Percentiles rank a stretch among this genome's conserved stretches.
Conservation (phyloP, 2,888 invertebrate genomes). For the Sarcophaga subvicina region DNA sequence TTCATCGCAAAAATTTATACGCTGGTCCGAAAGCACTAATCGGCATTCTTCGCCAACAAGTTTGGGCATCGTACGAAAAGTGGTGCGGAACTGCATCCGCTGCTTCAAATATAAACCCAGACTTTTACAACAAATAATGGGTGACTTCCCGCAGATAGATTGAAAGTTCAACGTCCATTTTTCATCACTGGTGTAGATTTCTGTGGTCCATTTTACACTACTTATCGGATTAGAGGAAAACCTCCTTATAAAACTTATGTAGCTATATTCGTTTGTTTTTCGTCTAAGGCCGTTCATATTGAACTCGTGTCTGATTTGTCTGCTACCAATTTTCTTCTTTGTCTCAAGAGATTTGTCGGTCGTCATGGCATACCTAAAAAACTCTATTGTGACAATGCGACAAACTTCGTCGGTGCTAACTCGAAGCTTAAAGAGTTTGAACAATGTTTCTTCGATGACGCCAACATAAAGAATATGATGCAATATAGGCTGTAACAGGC, state of each 20-base stretch:
- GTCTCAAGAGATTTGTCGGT: no score
- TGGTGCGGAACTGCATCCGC: slow-evolving; percentile 54
- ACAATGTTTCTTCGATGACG: no score
- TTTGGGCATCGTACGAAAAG: slow-evolving; percentile 54
- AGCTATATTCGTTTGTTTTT: slow-evolving; percentile 59
- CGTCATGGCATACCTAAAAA: no score
- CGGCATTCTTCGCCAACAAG: slow-evolving; percentile 60
- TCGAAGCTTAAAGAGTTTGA: no score
- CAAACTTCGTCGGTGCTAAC: no score
- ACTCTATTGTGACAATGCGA: no score
- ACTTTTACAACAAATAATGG: slow-evolving; percentile 62
- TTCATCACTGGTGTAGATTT: slow-evolving; percentile 34
- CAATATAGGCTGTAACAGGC: slow-evolving; percentile 38
- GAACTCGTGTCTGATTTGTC: slow-evolving; percentile 68
- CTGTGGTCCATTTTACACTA: slow-evolving; percentile 29
- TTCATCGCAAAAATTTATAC: slow-evolving; percentile 52
- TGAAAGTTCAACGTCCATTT: slow-evolving; percentile 52
- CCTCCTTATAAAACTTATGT: slow-evolving; percentile 32
- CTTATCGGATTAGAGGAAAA: slow-evolving; percentile 30
- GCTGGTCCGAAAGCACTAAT: slow-evolving; percentile 58
- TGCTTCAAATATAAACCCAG: slow-evolving; percentile 65
- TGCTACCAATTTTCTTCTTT: slow-evolving; percentile 64
- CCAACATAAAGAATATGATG: neutral
- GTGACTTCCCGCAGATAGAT: slow-evolving; percentile 60
- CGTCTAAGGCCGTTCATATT: slow-evolving; percentile 65